Percentiles rank a stretch among this genome's conserved stretches.
Evolutionary conservation across 2,113 vertebrate species (phyloP).

Genomic region (Neolamprologus hecqui): DNA sequence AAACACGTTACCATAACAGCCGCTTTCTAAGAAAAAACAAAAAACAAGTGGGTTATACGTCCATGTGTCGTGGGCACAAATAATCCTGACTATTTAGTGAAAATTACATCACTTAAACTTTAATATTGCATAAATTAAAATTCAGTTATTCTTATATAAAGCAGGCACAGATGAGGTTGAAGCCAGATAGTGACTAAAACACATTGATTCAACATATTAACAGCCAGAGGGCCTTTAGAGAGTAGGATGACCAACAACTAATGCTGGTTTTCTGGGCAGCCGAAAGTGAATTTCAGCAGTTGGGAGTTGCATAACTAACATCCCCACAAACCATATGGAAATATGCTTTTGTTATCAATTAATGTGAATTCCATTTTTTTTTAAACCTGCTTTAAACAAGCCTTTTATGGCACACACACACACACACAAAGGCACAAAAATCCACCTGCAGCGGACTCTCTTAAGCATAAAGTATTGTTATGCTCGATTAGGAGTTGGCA

Average conservation of each 20-base stretch:
- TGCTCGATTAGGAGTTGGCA: not conserved
- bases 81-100: not conserved
- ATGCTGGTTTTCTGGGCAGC: not conserved
- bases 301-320: not conserved
- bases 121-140: not conserved
- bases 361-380: not conserved
- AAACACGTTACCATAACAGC: not conserved
- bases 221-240: not conserved
- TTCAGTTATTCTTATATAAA: not conserved
- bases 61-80: not conserved
- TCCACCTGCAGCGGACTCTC: not conserved
- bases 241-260: not conserved
- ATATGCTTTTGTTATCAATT: not conserved
- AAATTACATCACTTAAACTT: not conserved
- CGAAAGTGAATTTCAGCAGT: not conserved
- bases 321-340: not conserved
- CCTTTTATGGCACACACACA: not conserved
- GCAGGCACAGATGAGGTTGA: not conserved
- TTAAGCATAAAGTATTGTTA: not conserved
- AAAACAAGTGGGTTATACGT: fast-evolving
- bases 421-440: not conserved
- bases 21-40: not conserved
- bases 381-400: not conserved
- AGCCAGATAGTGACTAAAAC: not conserved
- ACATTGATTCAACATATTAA: not conserved